Conservation (phyloP, 1,140 invertebrate genomes). For the Ceratosolen solmsi region DNA sequence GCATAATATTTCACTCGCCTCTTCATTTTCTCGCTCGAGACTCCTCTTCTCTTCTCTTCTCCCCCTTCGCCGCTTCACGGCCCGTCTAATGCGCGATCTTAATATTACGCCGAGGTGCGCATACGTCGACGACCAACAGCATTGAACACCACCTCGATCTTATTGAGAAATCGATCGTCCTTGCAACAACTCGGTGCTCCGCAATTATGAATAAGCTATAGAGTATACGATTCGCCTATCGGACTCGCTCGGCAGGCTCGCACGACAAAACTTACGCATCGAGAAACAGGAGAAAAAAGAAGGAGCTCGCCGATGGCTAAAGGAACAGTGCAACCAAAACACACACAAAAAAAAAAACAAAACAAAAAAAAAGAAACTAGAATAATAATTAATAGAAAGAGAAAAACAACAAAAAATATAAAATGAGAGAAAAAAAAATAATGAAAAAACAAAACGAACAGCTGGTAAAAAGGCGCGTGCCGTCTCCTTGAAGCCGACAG, state of each 20-base stretch:
- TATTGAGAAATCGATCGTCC: conserved; percentile 69
- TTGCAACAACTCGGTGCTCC: conserved; percentile 65
- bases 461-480: conserved; percentile 31
- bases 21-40: no score
- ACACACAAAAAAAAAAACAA: conserved; percentile 44
- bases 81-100: neutral
- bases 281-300: conserved; percentile 48
- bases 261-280: neutral
- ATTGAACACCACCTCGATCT: conserved; percentile 51
- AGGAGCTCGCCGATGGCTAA: neutral
- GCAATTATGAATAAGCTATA: conserved; percentile 73
- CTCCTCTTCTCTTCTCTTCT: no score
- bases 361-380: neutral
- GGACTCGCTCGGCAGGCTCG: neutral
- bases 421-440: neutral
- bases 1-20: no score
- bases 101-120: no score
- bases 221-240: conserved; percentile 59
- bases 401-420: neutral
- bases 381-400: no score
- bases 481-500: conserved; percentile 56
- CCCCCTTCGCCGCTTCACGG: no score
- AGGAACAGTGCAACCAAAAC: neutral
- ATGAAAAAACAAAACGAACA: neutral
- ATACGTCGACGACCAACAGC: neutral